Evolutionary conservation across 2,797 vertebrate genomes (phyloP).

Genomic region (Gambusia yucatana): DNA sequence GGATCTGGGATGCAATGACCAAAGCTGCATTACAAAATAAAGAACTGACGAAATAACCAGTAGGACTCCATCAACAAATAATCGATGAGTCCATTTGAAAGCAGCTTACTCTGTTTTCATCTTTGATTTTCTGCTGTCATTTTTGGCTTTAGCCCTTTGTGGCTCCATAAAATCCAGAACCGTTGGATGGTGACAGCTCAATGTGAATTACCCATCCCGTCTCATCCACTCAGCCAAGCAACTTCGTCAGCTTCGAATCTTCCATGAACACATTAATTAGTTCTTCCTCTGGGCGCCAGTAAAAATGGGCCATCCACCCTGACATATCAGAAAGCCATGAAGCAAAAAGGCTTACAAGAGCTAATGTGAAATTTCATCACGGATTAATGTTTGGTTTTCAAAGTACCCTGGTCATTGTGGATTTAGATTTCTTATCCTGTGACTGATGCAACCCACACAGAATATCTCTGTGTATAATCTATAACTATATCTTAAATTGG

Average conservation of each 20-base stretch:
- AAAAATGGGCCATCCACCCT: conserved; percentile 39
- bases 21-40: neutral
- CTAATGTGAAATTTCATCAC: conserved; percentile 50
- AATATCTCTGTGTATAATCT: conserved; percentile 14
- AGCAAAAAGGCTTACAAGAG: conserved; percentile 50
- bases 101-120: conserved; percentile 36
- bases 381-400: conserved; percentile 52
- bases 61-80: neutral
- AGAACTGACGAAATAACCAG: neutral
- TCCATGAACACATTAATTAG: conserved; percentile 61
- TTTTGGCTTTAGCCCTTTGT: conserved; percentile 35
- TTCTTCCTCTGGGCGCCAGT: conserved; percentile 42
- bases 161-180: conserved; percentile 52
- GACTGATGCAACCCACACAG: conserved; percentile 22
- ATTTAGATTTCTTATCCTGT: conserved; percentile 20
- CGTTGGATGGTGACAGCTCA: conserved; percentile 62
- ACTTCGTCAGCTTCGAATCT: conserved; percentile 67
- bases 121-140: conserved; percentile 45
- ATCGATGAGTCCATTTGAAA: conserved; percentile 25
- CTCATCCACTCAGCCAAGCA: conserved; percentile 67
- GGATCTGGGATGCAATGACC: neutral
- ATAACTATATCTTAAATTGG: neutral
- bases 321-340: conserved; percentile 50
- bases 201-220: conserved; percentile 75
- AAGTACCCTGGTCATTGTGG: conserved; percentile 25